Evolutionary conservation across 1,140 invertebrate species (phyloP), one percentile per base, ranked within the genome.

Genomic region (Trinorchestia longiramus): DNA sequence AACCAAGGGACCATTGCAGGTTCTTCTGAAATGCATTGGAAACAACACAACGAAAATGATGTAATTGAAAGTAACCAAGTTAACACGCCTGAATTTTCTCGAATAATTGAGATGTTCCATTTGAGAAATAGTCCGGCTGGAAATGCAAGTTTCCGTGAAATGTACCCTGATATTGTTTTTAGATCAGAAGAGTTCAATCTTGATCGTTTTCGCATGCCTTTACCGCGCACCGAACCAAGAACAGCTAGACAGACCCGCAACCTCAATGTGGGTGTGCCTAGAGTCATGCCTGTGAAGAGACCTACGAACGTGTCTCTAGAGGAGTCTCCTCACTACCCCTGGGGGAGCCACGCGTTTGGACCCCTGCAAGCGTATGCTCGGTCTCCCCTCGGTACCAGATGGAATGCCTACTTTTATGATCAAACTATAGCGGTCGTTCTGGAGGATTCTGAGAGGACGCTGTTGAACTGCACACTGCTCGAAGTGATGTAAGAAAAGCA

Each of bases 401-500:
- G 96, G 96, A 95, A 87, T 23, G 95, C 95, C 8, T 96, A 96
- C 95, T 96, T 96, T 87, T 95, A 96, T 95, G 95, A 96, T 40
- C 95, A 96, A 43, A 95, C 96, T 8, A 95, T 96, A n/a, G 96
- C 95, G 15, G 87, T 95, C 43, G 53, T 96, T 0, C 96, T 87
- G 28, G 95, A 96, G 62, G 47, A 53, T 0, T 1, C 0, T 36
- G 87, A 95, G 28, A 90, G 95, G 28, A 95, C 95, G 0, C 53
- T 96, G 45, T 15, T 92, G 19, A 88, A 95, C 96, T 96, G 96
- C 43, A 87, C 94, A 0, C 91, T 96, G 62, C 96, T 95, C 43
- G 96, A 96, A 88, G 96, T 96, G 45, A 96, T 96, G 96, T 96
- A n/a, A 96, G 96, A 96, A 92, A 3, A 47, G 15, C 45, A 11